phyloP scores from a whole-genome alignment of 2,797 vertebrate genomes.

The Kryptopterus vitreolus region DNA sequence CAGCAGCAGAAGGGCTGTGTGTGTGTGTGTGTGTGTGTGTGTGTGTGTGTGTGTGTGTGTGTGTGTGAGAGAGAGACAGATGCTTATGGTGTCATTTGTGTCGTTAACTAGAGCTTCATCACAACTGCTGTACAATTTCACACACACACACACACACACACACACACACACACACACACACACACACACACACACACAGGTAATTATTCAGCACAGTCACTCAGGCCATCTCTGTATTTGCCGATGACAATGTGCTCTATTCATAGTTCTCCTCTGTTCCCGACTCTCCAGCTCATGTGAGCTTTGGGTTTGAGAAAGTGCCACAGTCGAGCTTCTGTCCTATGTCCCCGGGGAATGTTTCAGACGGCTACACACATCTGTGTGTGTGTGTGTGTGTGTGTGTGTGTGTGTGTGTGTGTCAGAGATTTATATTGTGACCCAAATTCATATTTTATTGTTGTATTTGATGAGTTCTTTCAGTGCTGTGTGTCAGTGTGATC shows the following conservation, averaged over 20 bases:
- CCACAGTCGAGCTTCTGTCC: slow-evolving; percentile 9
- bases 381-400: slow-evolving; percentile 2
- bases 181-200: slow-evolving; percentile 20
- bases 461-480: neutral
- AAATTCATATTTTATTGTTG: neutral
- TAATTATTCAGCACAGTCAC: slow-evolving; percentile 52
- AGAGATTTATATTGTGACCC: neutral
- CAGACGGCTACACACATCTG: neutral
- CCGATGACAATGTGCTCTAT: slow-evolving; percentile 57
- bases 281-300: slow-evolving; percentile 47
- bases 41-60: too few relatives aligned
- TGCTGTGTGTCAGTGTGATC: too few relatives aligned
- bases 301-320: slow-evolving; percentile 33
- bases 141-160: neutral
- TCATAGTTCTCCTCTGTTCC: slow-evolving; percentile 46
- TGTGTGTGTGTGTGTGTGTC: neutral
- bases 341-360: slow-evolving; percentile 28
- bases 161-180: slow-evolving; percentile 16
- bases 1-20: neutral
- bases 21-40: too few relatives aligned
- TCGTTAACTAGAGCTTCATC: slow-evolving; percentile 39
- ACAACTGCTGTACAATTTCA: slow-evolving; percentile 5
- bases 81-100: slow-evolving; percentile 38
- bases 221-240: slow-evolving; percentile 32
- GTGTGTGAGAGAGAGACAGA: slow-evolving; percentile 7